phyloP scores from a whole-genome alignment of 2,113 vertebrate species.

The Platysteira castanea region DNA sequence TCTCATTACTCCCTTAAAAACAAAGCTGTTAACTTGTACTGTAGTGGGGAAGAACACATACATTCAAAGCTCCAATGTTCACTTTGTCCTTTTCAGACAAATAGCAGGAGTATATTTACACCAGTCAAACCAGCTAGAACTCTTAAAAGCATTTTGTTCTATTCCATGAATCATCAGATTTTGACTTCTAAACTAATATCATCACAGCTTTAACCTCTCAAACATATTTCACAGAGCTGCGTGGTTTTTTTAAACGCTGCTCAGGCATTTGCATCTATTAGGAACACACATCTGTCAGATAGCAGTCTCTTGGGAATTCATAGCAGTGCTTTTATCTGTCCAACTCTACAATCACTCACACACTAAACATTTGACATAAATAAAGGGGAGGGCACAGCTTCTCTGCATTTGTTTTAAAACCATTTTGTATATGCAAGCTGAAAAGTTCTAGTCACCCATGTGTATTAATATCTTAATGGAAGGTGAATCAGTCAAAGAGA shows the following conservation, averaged over 20 bases:
- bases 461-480: background rate
- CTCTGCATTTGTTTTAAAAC: background rate
- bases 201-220: constrained; percentile 19
- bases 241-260: background rate
- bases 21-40: constrained; percentile 4
- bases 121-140: background rate
- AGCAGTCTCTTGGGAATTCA: background rate
- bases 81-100: constrained; percentile 30
- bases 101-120: constrained; percentile 22
- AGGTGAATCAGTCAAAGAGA: background rate
- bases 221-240: background rate
- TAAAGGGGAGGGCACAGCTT: background rate
- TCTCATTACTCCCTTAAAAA: background rate
- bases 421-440: background rate
- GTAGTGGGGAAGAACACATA: background rate
- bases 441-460: background rate
- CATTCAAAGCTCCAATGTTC: constrained; percentile 33
- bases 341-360: background rate
- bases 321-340: background rate
- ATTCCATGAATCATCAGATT: constrained; percentile 33
- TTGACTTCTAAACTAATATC: constrained; percentile 33
- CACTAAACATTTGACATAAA: background rate
- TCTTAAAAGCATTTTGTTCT: constrained; percentile 38
- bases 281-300: background rate
- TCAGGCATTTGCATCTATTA: constrained; percentile 24